Evolutionary conservation across 2,797 vertebrate genomes (phyloP), one percentile per base, ranked within the genome.

Genomic region (Sebastes steindachneri): DNA sequence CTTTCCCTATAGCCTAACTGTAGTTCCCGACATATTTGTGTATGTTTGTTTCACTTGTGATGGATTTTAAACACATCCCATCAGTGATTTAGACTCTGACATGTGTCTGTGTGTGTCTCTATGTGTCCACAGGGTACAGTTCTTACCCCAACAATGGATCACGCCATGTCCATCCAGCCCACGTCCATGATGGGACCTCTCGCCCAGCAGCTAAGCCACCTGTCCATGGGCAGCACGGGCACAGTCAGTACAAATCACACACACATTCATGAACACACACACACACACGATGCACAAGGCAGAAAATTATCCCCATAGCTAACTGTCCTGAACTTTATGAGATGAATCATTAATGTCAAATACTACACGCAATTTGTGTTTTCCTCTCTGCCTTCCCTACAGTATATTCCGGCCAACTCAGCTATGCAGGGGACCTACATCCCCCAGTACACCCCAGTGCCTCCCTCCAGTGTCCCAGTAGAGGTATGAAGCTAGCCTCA

Each of bases 181-280:
- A 96, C 97, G 15, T 98, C 97, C 66, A 95, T 98, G 96, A 97
- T 99, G 96, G 96, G 97, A 82, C 97, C 97, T 82, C 95, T 98
- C 29, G 91, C 97, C 69, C 98, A 98, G 96, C 98, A 98, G 93
- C 93, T 99, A 92, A 95, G 96, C 86, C 98, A 99, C 92, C 95
- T 99, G 83, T 97, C 97, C 1, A 90, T 99, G 90, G 96, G 97
- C 92, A 97, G 95, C 90, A 90, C 96, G 1, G 97, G 97, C 95
- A 97, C 97, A 91, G 98, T 98, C 92, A 96, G 95, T 91, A 90
- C 59, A 45, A 68, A 19, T 35, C 67, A 12, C 41, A 19, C 58
- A 9, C 25, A 48, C 68, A 26, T 15, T 25, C 28, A 57, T n/a
- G 21, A 31, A 53, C 31, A 75, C 33, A 70, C 25, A 68, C 58